phyloP scores from a whole-genome alignment of 2,888 invertebrate species.

The Andrena minutula region DNA sequence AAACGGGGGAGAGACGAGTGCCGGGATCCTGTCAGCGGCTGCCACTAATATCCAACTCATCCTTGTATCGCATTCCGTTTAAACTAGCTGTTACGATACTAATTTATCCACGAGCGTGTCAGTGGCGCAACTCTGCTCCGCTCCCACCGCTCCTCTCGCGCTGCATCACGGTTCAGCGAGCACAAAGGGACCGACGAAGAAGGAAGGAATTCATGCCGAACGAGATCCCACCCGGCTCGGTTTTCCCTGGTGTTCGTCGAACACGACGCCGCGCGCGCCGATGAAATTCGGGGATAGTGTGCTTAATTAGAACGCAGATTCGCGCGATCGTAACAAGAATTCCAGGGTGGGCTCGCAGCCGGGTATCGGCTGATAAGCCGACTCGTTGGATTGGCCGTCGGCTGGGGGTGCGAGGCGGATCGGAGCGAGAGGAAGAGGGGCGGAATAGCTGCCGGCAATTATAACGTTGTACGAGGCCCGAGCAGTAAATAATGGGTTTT shows the following conservation, averaged over 20 bases:
- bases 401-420: constrained; percentile 17
- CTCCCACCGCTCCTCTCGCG: background rate
- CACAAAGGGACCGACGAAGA: constrained; percentile 7
- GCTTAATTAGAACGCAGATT: constrained; percentile 43
- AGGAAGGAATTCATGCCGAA: constrained; percentile 5
- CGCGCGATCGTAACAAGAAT: constrained; percentile 52
- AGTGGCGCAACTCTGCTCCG: too few relatives aligned
- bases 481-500: constrained; percentile 82
- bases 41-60: background rate
- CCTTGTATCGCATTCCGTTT: background rate
- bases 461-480: constrained; percentile 79
- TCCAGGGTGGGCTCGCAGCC: constrained; percentile 3
- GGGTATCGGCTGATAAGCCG: constrained; percentile 72
- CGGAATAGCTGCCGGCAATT: constrained; percentile 80
- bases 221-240: background rate
- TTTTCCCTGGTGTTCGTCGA: background rate
- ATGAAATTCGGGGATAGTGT: constrained; percentile 28
- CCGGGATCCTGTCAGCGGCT: constrained; percentile 5
- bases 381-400: constrained; percentile 72
- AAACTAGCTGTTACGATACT: constrained; percentile 1
- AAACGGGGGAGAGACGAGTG: background rate
- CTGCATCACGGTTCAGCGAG: too few relatives aligned
- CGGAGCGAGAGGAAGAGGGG: constrained; percentile 40
- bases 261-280: background rate
- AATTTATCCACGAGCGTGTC: background rate